Percentiles rank a stretch among this genome's conserved stretches.
Conservation (phyloP, 53 echinoderm and acorn worm species). For the Henricia sp. region DNA sequence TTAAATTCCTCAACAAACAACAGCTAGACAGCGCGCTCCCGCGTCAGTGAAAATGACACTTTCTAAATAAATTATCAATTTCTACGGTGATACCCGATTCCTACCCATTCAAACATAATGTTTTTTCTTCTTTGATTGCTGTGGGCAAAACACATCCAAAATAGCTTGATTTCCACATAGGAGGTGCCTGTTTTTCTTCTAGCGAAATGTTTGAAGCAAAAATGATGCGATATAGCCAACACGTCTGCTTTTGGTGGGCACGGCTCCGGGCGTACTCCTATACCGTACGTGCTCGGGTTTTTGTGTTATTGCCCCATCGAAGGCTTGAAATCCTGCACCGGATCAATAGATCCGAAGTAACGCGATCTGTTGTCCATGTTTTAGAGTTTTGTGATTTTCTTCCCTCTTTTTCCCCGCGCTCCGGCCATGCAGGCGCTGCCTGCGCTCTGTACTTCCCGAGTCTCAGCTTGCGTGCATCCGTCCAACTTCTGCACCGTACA, state of each 20-base stretch:
- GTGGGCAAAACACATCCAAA: constrained; percentile 36
- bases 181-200: no score
- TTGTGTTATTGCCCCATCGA: neutral
- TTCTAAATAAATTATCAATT: constrained; percentile 31
- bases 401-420: neutral
- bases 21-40: no score
- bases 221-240: neutral
- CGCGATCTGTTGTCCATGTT: constrained; percentile 15
- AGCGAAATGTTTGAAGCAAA: neutral
- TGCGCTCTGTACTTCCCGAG: neutral
- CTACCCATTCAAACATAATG: constrained; percentile 1
- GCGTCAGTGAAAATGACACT: no score
- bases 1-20: no score
- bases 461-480: neutral
- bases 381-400: neutral
- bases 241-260: neutral
- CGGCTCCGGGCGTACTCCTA: neutral
- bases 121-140: constrained; percentile 16
- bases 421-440: neutral
- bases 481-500: neutral
- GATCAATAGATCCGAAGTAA: constrained; percentile 33
- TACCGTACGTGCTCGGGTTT: neutral
- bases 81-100: constrained; percentile 19
- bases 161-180: neutral
- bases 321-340: constrained; percentile 11